Base-by-base conservation (phyloP, 2,888 invertebrate species). In the Hirtodrosophila confusa region DNA sequence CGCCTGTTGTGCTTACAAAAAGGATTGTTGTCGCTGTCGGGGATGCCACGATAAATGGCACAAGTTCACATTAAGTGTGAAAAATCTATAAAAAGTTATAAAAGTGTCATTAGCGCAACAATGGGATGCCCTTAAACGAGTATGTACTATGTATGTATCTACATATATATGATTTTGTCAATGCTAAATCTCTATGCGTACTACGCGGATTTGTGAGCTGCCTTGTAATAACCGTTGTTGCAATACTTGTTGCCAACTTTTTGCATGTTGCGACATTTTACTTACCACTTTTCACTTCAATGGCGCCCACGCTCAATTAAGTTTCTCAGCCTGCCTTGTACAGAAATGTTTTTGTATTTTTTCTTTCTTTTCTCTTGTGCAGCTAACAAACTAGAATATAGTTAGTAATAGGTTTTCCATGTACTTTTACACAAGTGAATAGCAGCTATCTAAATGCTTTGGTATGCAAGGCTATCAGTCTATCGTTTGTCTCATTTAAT, bases 1-100 rank as follows among this genome's bases (percentile, higher is more conserved):
- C 47, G 39, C 48, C 54, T 41, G 48, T 62, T 70, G n/a, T 53
- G 68, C 70, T 73, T 65, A 71, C 75, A 66, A 67, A 86, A 82
- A 84, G 86, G 86, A 87, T 82, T 82, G 82, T 75, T 80, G 72
- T 68, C 77, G 70, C 70, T 69, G 66, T 58, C 56, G 53, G 55
- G 50, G 41, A 48, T 57, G 69, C 63, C 51, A 75, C 68, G 65
- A 78, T 78, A 86, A 84, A 86, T 86, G 83, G 78, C 88, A 71
- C 63, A 70, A 86, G 88, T 70, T 84, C 86, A 58, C 85, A 76
- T 71, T 78, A 86, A 86, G 88, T 78, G 88, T 84, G 86, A 76
- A 78, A 80, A 85, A 88, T 88, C 88, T 85, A 85, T 85, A 83
- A 84, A 85, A 85, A 83, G 84, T 88, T 85, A 84, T 88, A 85